Conservation (phyloP, 2,797 vertebrate species). For the Distichodus sexfasciatus region DNA sequence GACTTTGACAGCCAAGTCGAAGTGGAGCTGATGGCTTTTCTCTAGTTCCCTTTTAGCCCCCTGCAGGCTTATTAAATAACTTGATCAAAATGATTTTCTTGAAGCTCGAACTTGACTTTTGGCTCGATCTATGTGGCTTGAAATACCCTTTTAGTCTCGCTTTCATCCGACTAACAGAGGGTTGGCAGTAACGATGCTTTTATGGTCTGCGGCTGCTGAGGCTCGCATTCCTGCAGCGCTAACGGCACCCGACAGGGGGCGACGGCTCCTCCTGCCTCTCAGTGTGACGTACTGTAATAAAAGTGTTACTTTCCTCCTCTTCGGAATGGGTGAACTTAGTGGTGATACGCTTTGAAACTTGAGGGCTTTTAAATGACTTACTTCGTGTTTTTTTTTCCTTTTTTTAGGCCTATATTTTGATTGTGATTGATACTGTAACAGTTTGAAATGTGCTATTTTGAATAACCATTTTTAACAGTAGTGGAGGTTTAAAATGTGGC, state of each 20-base stretch:
- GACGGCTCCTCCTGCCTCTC: conserved; percentile 41
- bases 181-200: background rate
- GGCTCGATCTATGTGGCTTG: background rate
- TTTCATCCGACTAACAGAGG: background rate
- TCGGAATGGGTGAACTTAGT: conserved; percentile 55
- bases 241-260: background rate
- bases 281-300: conserved; percentile 45
- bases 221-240: background rate
- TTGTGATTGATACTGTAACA: conserved; percentile 67
- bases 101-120: background rate
- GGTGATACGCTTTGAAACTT: conserved; percentile 67
- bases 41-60: too few species aligned
- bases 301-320: conserved; percentile 47
- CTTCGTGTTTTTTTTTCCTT: conserved; percentile 37
- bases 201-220: background rate
- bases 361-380: conserved; percentile 65
- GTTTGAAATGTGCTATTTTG: conserved; percentile 71
- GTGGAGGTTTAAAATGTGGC: conserved; percentile 37
- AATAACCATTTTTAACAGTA: conserved; percentile 59
- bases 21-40: background rate
- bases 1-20: background rate
- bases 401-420: conserved; percentile 62
- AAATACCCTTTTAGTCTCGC: too few species aligned
- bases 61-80: background rate
- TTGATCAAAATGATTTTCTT: background rate